phyloP scores from a whole-genome alignment of 2,888 invertebrate species.

The Zele albiditarsus region DNA sequence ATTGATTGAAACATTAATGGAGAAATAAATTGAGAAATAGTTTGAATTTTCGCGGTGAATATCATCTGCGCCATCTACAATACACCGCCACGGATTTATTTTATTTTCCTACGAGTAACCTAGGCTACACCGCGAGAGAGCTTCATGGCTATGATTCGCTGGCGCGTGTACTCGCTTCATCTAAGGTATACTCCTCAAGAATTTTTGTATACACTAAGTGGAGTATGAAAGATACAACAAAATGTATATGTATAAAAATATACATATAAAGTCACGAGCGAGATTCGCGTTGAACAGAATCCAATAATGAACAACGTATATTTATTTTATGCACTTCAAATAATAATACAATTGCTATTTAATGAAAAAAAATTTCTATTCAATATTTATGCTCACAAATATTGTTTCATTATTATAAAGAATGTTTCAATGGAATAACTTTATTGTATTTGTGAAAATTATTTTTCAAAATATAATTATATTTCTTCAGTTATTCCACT shows the following conservation, averaged over 20 bases:
- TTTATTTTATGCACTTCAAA: no score
- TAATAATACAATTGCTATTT: no score
- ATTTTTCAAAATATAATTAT: no score
- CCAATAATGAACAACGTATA: no score
- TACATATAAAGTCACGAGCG: constrained; percentile 40
- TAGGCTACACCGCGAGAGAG: neutral
- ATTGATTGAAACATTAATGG: no score
- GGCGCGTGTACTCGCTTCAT: constrained; percentile 37
- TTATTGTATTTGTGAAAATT: no score
- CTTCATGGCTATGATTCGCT: constrained; percentile 50
- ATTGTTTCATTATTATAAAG: no score
- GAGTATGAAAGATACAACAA: neutral
- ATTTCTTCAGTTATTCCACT: no score
- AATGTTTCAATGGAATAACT: no score
- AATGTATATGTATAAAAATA: constrained; percentile 17
- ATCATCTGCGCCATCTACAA: neutral
- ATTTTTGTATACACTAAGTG: constrained; percentile 46
- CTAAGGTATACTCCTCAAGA: constrained; percentile 57
- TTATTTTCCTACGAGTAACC: neutral
- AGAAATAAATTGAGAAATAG: no score
- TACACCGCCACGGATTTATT: neutral
- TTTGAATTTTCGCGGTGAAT: constrained; percentile 10
- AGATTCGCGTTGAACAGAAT: constrained; percentile 42
- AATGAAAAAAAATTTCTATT: no score
- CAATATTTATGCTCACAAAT: no score